Evolutionary conservation across 2,113 vertebrate species (phyloP).

Genomic region (Formicarius rufipectus): DNA sequence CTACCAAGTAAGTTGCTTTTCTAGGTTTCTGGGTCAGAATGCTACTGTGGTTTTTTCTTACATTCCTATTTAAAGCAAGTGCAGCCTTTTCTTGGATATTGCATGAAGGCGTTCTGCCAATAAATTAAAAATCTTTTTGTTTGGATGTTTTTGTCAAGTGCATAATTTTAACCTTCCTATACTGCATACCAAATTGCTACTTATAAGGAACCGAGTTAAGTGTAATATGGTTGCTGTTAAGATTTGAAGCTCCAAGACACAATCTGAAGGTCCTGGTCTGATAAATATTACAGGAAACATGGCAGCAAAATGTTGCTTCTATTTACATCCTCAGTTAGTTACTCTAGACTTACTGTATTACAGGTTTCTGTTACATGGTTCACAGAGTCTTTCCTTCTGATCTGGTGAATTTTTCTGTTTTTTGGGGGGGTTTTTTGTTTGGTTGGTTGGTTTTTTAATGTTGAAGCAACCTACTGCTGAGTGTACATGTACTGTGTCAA

Average conservation of each 20-base stretch:
- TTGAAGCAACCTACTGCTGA: neutral
- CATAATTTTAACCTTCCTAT: neutral
- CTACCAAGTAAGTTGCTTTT: neutral
- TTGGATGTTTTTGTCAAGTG: neutral
- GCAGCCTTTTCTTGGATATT: neutral
- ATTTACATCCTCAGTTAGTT: neutral
- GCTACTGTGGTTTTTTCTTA: neutral
- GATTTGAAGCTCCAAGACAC: neutral
- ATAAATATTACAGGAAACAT: neutral
- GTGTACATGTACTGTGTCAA: neutral
- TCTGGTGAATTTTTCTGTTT: neutral
- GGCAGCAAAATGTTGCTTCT: neutral
- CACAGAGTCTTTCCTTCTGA: neutral
- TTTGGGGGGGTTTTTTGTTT: neutral
- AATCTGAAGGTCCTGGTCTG: neutral
- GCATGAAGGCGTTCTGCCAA: neutral
- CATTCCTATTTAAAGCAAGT: neutral
- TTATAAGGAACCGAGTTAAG: neutral
- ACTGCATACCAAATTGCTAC: neutral
- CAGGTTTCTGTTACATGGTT: neutral
- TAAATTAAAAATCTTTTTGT: neutral
- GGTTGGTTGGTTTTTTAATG: neutral
- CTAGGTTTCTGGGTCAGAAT: conserved; percentile 10
- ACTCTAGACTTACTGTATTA: neutral
- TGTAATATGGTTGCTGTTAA: neutral